A percentile compares a stretch with the other conserved stretches of the same genome.
Evolutionary conservation across 1,140 invertebrate genomes (phyloP).

Genomic region (Bombus terrestris): DNA sequence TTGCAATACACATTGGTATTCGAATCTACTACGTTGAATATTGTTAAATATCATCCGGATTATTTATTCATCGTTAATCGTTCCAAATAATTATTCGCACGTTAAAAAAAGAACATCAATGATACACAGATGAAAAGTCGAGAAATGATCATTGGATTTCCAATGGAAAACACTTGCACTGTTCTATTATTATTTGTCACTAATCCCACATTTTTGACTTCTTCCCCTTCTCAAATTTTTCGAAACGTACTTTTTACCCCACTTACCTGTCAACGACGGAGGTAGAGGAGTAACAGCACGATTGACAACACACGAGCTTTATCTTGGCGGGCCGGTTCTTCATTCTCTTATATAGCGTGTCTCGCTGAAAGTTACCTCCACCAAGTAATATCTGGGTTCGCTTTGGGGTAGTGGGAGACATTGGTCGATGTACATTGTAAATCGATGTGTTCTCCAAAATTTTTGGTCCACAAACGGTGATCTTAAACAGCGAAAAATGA

Average conservation of each 20-base stretch:
- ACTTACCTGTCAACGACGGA: conserved; percentile 74
- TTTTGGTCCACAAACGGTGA: background rate
- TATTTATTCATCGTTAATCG: background rate
- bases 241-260: conserved; percentile 22
- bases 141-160: background rate
- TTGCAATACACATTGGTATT: conserved; percentile 1
- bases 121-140: background rate
- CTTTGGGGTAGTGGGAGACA: conserved; percentile 53
- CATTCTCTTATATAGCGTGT: conserved; percentile 81
- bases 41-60: background rate
- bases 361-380: conserved; percentile 81
- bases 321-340: conserved; percentile 77
- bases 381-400: conserved; percentile 59
- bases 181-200: conserved; percentile 15
- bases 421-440: background rate
- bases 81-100: background rate
- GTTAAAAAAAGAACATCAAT: background rate
- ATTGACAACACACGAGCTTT: conserved; percentile 80
- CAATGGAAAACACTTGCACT: conserved; percentile 31
- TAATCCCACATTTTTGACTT: background rate
- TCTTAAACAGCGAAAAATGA: background rate
- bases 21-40: too few species aligned
- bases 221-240: background rate
- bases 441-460: background rate
- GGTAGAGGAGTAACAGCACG: conserved; percentile 69